Evolutionary conservation across 2,797 vertebrate genomes (phyloP).

Genomic region (Ctenopoma kingsleyae): DNA sequence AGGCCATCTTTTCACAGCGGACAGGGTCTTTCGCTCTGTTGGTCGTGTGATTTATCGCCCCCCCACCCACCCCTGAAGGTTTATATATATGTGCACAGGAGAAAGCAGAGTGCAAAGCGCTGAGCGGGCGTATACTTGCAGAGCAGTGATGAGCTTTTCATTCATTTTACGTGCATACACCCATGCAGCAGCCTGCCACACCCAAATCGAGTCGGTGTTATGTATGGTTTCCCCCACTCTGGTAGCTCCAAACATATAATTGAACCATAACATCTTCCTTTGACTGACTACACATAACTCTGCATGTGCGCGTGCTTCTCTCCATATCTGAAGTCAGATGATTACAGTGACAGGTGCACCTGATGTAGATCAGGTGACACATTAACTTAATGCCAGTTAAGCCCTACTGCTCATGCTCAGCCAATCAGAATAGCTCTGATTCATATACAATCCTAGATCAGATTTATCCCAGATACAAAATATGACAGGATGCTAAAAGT

Average conservation of each 20-base stretch:
- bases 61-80: conserved; percentile 56
- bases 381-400: conserved; percentile 43
- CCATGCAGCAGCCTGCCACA: conserved; percentile 36
- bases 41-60: conserved; percentile 66
- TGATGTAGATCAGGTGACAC: conserved; percentile 53
- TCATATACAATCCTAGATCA: conserved; percentile 4
- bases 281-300: conserved; percentile 39
- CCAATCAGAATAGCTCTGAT: conserved; percentile 35
- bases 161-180: conserved; percentile 5
- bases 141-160: conserved; percentile 36
- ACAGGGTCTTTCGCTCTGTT: conserved; percentile 61
- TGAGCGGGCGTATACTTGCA: conserved; percentile 30
- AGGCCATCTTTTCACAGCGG: conserved; percentile 57
- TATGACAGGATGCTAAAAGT: conserved; percentile 49
- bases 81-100: conserved; percentile 39
- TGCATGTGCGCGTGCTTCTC: conserved; percentile 11
- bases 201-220: conserved; percentile 39
- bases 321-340: neutral
- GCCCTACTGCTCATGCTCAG: neutral
- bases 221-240: conserved; percentile 41
- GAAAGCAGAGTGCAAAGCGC: conserved; percentile 24
- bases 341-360: conserved; percentile 49
- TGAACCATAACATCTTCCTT: conserved; percentile 41
- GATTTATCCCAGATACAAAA: conserved; percentile 48
- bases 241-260: conserved; percentile 52